phyloP scores from a whole-genome alignment of 2,113 vertebrate genomes.

The Kobus ellipsiprymnus region DNA sequence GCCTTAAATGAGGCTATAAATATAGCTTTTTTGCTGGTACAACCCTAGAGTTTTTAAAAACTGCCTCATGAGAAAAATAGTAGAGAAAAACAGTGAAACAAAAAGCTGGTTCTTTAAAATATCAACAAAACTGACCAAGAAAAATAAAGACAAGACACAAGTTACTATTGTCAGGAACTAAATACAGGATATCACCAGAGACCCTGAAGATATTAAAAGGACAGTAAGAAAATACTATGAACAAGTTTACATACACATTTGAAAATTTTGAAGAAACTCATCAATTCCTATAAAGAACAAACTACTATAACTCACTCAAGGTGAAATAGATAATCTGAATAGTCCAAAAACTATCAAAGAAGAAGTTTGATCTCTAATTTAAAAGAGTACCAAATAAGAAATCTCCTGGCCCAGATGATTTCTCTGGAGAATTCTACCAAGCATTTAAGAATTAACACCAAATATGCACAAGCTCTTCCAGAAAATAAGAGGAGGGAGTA shows the following conservation, averaged over 20 bases:
- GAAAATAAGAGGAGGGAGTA: background rate
- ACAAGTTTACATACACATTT: background rate
- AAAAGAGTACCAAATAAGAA: background rate
- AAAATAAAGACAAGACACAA: background rate
- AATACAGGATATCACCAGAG: background rate
- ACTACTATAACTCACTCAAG: background rate
- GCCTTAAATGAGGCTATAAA: background rate
- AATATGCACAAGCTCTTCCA: background rate
- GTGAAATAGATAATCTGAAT: background rate
- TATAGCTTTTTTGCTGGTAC: background rate
- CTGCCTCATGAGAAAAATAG: background rate
- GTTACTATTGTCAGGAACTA: background rate
- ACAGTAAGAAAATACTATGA: background rate
- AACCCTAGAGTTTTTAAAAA: background rate
- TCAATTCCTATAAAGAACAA: background rate
- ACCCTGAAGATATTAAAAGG: background rate
- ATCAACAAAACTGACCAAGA: background rate
- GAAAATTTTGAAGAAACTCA: background rate
- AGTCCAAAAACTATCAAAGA: background rate
- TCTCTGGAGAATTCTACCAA: background rate
- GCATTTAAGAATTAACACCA: slow-evolving; percentile 9
- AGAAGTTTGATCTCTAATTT: background rate
- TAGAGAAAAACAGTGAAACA: background rate
- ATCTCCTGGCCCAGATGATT: background rate
- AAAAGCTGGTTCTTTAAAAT: background rate